A percentile compares a stretch with the other conserved stretches of the same genome.
Evolutionary conservation across 2,113 vertebrate species (phyloP).

Genomic region (Anser brachyrhynchus): DNA sequence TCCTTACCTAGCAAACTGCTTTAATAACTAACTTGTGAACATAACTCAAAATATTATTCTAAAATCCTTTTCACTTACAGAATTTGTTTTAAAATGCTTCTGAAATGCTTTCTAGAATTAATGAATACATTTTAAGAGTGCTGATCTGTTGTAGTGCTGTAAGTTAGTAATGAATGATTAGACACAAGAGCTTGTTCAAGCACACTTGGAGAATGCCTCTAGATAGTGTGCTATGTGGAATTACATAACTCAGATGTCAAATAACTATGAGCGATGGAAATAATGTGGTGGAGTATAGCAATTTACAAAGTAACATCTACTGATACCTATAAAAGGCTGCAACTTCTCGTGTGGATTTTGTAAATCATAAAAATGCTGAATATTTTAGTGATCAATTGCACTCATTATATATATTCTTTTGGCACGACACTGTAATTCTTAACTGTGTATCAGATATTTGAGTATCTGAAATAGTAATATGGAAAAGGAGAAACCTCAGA

Average conservation of each 20-base stretch:
- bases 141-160: slow-evolving; percentile 1
- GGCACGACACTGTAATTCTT: not conserved
- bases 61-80: not conserved
- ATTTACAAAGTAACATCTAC: slow-evolving; percentile 41
- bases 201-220: not conserved
- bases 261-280: slow-evolving; percentile 59
- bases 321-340: not conserved
- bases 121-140: not conserved
- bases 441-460: not conserved
- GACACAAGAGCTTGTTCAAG: not conserved
- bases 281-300: slow-evolving; percentile 45
- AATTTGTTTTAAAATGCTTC: not conserved
- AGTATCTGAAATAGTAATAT: not conserved
- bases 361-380: not conserved
- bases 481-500: not conserved
- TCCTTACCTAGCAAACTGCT: not conserved
- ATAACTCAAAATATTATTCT: not conserved
- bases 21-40: not conserved
- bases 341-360: not conserved
- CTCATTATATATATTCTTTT: not conserved
- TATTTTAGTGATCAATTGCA: not conserved
- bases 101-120: slow-evolving; percentile 22
- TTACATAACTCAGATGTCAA: slow-evolving; percentile 59
- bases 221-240: slow-evolving; percentile 22
- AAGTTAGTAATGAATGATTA: slow-evolving; percentile 26